Evolutionary conservation across 2,888 invertebrate genomes (phyloP), one percentile per base, ranked within the genome.

Genomic region (Leucoptera coffeella): DNA sequence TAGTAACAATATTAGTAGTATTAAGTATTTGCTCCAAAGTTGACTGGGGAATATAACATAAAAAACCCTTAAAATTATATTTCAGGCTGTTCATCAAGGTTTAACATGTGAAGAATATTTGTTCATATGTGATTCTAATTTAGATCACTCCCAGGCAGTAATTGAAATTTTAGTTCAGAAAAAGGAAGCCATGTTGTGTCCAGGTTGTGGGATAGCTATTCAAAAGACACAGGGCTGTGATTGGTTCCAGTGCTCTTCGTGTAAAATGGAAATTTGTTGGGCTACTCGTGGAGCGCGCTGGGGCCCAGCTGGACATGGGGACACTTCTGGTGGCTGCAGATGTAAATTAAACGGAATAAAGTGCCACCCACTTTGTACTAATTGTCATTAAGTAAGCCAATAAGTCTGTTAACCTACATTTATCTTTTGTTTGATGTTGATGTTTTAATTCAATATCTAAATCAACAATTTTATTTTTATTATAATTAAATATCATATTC

Each of bases 181-280:
- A 29, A 91, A 91, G 1, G 89, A 92, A 58, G 93, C 92, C 1
- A 77, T 93, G 47, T 75, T 78, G 27, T 93, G 93, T 57, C 92
- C 93, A 4, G 84, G 85, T 28, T 94, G 93, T 47, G 79, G 46
- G 29, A 53, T 62, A 1, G 78, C 91, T 24, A 73, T 92, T 14
- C 85, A 86, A 62, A 92, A 92, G 58, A 91, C 90, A 65, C 89
- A 86, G 84, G 92, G 93, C 34, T 93, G 93, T 62, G 92, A 93
- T 58, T 91, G 91, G 90, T 71, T 93, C 28, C 77, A 85, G 37
- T 93, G 93, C 56, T 84, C 87, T 2, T 88, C 91, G 64, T 93
- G 93, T 59, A 88, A 89, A 59, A 89, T 89, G 4, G 92, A 93
- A 61, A 90, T 93, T 31, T 93, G 93, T 53, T 93, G 93, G 93